Conservation (phyloP, 2,888 invertebrate species). For the Catonia carolina region DNA sequence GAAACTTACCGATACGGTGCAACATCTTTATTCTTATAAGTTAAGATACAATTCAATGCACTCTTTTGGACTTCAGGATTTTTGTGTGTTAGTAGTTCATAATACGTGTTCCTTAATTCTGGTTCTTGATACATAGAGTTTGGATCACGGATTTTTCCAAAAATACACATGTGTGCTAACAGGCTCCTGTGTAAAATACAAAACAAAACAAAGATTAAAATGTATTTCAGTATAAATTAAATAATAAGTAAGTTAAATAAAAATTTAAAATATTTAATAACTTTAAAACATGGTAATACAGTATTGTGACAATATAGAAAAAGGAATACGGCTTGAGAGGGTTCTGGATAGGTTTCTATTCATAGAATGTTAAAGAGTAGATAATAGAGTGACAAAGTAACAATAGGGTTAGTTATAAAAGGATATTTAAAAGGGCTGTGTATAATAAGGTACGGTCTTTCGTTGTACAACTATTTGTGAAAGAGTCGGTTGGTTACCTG, state of each 20-base stretch:
- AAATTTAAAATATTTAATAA: not conserved
- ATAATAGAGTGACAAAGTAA: no score
- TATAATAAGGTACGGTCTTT: no score
- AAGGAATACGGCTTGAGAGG: no score
- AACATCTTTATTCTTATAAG: conserved; percentile 75
- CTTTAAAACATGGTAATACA: no score
- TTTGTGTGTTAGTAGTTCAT: conserved; percentile 72
- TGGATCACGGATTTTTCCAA: conserved; percentile 74
- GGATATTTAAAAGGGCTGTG: no score
- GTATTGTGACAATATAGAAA: not conserved
- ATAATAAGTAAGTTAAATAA: not conserved
- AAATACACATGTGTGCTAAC: conserved; percentile 62
- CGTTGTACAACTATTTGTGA: no score
- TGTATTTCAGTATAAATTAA: not conserved
- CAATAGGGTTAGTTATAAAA: no score
- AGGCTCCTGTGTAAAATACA: conserved; percentile 46
- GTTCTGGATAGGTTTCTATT: no score
- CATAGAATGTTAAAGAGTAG: no score
- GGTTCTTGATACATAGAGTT: conserved; percentile 68
- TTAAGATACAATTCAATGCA: conserved; percentile 77
- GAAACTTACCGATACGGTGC: conserved; percentile 59
- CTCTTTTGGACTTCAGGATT: conserved; percentile 74
- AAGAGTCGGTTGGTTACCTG: no score
- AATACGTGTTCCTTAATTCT: conserved; percentile 65
- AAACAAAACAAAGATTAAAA: not conserved